These are phyloP conservation scores for Hesperophylax magnus DNA, from an alignment of 1,140 invertebrate species.

Conservation along the genomic window DNA sequence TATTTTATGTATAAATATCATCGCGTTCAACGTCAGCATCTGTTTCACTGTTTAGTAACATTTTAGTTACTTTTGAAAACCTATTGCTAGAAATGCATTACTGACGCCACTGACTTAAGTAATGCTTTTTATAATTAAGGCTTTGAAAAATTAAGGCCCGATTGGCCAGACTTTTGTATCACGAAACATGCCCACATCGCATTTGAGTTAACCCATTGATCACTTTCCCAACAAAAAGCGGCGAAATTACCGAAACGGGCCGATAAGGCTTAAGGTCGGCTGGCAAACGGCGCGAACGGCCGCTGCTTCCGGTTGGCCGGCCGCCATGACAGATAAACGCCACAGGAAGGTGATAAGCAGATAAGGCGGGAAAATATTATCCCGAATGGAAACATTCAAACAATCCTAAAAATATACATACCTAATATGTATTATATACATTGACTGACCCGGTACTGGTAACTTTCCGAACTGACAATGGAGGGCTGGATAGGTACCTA, in stretches of 20 bases:
- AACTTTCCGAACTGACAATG: no score
- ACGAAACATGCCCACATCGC: neutral
- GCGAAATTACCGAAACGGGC: slow-evolving; percentile 4
- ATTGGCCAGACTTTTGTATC: neutral
- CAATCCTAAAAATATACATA: no score
- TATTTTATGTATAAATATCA: no score
- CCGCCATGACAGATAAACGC: slow-evolving; percentile 46
- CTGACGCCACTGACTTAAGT: no score
- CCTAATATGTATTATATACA: no score
- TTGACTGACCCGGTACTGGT: no score
- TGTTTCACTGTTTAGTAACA: no score
- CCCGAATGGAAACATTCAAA: neutral
- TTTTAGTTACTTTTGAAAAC: no score
- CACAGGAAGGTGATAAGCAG: slow-evolving; percentile 9
- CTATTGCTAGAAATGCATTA: no score
- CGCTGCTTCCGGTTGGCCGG: slow-evolving; percentile 45
- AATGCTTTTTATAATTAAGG: no score
- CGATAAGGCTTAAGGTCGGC: neutral
- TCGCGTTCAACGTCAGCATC: no score
- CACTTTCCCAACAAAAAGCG: neutral
- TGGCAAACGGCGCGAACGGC: slow-evolving; percentile 6
- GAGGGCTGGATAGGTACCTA: no score
- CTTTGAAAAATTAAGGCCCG: neutral
- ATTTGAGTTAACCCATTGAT: neutral
- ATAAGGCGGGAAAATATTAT: slow-evolving; percentile 17